phyloP scores from a whole-genome alignment of 2,888 invertebrate species.

The Clistopyga incitator region DNA sequence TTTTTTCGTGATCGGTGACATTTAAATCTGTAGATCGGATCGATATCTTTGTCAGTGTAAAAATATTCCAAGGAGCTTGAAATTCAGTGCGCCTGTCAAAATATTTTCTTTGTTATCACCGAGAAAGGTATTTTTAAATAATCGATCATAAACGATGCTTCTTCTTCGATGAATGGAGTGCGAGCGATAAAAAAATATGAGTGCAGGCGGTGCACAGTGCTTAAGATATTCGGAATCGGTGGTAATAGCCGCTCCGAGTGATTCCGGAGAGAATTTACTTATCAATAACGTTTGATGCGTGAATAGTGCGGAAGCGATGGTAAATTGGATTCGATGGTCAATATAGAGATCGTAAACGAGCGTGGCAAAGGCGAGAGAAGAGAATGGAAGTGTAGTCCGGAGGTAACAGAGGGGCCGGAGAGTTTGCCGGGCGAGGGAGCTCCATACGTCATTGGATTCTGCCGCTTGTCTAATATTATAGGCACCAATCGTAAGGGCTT shows the following conservation, averaged over 20 bases:
- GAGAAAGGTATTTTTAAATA: neutral
- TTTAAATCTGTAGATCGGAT: too few relatives aligned
- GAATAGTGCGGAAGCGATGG: constrained; percentile 47
- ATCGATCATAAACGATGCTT: neutral
- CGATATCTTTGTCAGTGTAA: too few relatives aligned
- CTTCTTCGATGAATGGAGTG: neutral
- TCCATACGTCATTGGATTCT: constrained; percentile 82
- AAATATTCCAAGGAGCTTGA: too few relatives aligned
- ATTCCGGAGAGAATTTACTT: constrained; percentile 24
- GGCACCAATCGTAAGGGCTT: constrained; percentile 84
- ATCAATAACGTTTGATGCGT: constrained; percentile 31
- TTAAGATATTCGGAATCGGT: neutral
- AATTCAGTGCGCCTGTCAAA: too few relatives aligned
- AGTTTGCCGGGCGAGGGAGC: constrained; percentile 32
- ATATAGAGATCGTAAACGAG: constrained; percentile 63
- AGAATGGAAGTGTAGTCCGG: constrained; percentile 46
- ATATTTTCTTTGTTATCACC: too few relatives aligned
- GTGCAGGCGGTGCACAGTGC: neutral
- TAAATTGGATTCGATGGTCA: constrained; percentile 59
- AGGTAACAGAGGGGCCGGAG: constrained; percentile 7
- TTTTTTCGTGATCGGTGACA: too few relatives aligned
- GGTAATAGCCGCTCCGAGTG: neutral
- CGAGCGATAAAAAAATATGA: neutral
- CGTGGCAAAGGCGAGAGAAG: constrained; percentile 31
- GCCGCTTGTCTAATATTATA: constrained; percentile 83